Evolutionary conservation across 2,113 vertebrate species (phyloP), one percentile per base, ranked within the genome.

Genomic region (Phrynocephalus versicolor): DNA sequence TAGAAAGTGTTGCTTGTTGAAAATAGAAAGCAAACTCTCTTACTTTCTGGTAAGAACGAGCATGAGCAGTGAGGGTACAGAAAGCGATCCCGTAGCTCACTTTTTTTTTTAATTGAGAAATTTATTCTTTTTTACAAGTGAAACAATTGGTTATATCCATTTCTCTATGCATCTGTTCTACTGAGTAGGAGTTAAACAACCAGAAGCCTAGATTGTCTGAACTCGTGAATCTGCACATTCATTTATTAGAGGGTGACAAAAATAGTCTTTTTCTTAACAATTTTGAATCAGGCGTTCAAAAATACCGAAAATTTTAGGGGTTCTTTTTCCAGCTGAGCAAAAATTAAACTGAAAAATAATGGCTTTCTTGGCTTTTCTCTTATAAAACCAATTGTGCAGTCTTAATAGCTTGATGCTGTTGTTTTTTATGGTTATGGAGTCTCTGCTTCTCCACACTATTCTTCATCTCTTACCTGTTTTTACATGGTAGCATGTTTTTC

Each of bases 401-500:
- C 21, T 72, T 8, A 30, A 2, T 60, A 14, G 45, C 19, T 23
- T 35, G 10, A 8, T 81, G 33, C 15, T 21, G 3, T 6, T 5
- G 39, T 58, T 58, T 37, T 33, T 10, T 30, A 3, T 30, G 5
- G 25, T 6, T 21, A 33, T 78, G n/a, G 37, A 73, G 23, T 57
- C 18, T 62, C 14, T 37, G 19, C 6, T 82, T 45, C 33, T 45
- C 16, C 65, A 81, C 55, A 1, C 45, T 13, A 41, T 27, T 18
- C n/a, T 58, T 37, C 41, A 30, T 62, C 33, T 58, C 19, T 21
- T 25, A 73, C 81, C 35, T 51, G 23, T 87, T 73, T 82, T 62
- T 33, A 83, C 18, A 55, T 89, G 87, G 82, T 84, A 88, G 33
- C 8, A 25, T 88, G 78, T 83, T 88, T 90, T 89, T 58, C 83